Evolutionary conservation across 1,140 invertebrate species (phyloP).

Genomic region (Drosophila mayri): DNA sequence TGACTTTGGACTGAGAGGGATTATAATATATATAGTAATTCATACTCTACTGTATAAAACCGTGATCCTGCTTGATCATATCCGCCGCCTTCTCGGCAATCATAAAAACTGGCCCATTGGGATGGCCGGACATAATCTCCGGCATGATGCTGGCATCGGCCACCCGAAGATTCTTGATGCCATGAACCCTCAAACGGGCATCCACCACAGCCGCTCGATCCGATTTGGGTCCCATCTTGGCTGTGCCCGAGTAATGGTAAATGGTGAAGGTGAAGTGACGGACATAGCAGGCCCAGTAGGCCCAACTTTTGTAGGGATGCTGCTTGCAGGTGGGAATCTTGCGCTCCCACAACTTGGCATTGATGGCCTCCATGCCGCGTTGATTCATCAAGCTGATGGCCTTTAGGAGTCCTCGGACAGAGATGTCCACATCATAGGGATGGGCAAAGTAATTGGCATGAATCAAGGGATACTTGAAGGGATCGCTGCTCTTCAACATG

Average conservation of each 20-base stretch:
- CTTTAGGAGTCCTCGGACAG: slow-evolving; percentile 88
- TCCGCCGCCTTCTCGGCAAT: slow-evolving; percentile 90
- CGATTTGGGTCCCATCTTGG: slow-evolving; percentile 92
- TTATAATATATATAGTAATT: neutral
- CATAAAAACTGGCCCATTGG: slow-evolving; percentile 89
- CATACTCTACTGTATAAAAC: slow-evolving; percentile 76
- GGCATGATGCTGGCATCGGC: slow-evolving; percentile 91
- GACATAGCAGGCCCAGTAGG: slow-evolving; percentile 91
- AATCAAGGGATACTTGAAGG: slow-evolving; percentile 91
- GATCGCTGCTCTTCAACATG: slow-evolving; percentile 89
- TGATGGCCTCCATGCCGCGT: slow-evolving; percentile 87
- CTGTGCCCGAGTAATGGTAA: slow-evolving; percentile 92
- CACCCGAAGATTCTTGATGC: slow-evolving; percentile 89
- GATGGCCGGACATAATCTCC: slow-evolving; percentile 88
- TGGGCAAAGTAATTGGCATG: slow-evolving; percentile 91
- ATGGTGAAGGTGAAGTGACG: slow-evolving; percentile 89
- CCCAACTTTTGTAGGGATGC: slow-evolving; percentile 88
- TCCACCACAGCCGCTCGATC: slow-evolving; percentile 91
- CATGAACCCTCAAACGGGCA: slow-evolving; percentile 89
- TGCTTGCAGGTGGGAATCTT: slow-evolving; percentile 89
- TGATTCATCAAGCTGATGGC: slow-evolving; percentile 87
- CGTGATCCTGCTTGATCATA: slow-evolving; percentile 87
- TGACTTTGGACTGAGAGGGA: slow-evolving; percentile 42
- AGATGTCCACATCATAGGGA: slow-evolving; percentile 88
- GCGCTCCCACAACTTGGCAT: slow-evolving; percentile 87